These are phyloP conservation scores for Pseudochirops cupreus DNA, from an alignment of 2,797 vertebrate genomes.

Conservation along the genomic window DNA sequence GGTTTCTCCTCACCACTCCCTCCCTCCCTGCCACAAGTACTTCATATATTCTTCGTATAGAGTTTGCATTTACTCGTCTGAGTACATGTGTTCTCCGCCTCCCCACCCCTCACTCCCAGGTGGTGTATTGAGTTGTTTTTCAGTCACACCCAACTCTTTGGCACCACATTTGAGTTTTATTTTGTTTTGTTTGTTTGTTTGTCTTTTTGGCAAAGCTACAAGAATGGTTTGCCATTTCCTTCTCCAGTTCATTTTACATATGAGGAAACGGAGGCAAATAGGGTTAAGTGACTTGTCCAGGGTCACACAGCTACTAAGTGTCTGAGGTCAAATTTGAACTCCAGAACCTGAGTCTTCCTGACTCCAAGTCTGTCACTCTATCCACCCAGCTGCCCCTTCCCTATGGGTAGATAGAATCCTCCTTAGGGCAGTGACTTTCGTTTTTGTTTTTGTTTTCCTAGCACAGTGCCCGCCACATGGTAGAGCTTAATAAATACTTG, in stretches of 20 bases:
- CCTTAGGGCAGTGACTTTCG: background rate
- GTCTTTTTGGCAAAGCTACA: background rate
- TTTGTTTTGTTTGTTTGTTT: no score
- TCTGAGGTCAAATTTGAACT: background rate
- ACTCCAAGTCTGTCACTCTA: background rate
- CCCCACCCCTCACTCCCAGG: background rate
- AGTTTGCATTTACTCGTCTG: background rate
- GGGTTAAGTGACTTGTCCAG: background rate
- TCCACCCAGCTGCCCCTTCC: background rate
- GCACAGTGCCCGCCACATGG: background rate
- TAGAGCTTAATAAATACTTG: background rate
- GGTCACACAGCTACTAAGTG: background rate
- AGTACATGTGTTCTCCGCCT: background rate
- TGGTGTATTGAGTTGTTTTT: background rate
- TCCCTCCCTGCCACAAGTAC: background rate
- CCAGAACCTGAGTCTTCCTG: background rate
- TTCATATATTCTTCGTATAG: background rate
- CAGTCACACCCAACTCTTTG: background rate
- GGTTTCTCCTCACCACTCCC: background rate
- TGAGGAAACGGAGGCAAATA: background rate
- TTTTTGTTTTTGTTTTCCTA: background rate
- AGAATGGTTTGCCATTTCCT: background rate
- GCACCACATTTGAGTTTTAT: background rate
- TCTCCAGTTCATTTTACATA: background rate
- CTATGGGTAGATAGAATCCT: background rate